Percentiles rank a stretch among this genome's conserved stretches.
These are phyloP conservation scores for Notamacropus eugenii DNA, from an alignment of 2,797 vertebrate species.

Conservation along the genomic window DNA sequence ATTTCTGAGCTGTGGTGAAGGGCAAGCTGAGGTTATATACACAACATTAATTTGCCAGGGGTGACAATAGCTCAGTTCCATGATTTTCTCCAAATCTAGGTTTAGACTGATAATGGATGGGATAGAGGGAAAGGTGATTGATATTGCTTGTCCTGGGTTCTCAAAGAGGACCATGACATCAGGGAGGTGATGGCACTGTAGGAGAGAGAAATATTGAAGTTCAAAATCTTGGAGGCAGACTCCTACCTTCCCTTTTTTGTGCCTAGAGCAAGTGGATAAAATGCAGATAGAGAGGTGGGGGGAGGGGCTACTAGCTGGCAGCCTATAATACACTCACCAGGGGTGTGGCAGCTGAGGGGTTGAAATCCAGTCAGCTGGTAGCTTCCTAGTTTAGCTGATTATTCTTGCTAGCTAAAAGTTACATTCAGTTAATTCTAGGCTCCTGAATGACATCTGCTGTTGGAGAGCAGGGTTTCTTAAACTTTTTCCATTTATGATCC, in stretches of 20 bases:
- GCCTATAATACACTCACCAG: too few species aligned
- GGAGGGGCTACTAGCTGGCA: neutral
- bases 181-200: too few species aligned
- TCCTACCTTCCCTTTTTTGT: neutral
- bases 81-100: neutral
- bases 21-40: neutral
- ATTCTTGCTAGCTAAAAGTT: neutral
- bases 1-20: neutral
- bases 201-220: neutral
- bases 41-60: neutral
- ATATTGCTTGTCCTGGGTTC: too few species aligned
- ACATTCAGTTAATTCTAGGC: neutral
- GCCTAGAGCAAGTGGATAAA: neutral
- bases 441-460: neutral
- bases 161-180: too few species aligned
- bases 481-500: too few species aligned
- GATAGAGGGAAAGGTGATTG: neutral
- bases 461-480: too few species aligned
- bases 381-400: neutral
- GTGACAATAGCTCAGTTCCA: neutral
- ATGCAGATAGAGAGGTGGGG: neutral
- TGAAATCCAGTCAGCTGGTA: neutral
- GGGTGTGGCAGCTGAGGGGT: neutral
- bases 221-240: neutral
- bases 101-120: neutral